Evolutionary conservation across 2,888 invertebrate species (phyloP).

Genomic region (Venustoraphidia nigricollis): DNA sequence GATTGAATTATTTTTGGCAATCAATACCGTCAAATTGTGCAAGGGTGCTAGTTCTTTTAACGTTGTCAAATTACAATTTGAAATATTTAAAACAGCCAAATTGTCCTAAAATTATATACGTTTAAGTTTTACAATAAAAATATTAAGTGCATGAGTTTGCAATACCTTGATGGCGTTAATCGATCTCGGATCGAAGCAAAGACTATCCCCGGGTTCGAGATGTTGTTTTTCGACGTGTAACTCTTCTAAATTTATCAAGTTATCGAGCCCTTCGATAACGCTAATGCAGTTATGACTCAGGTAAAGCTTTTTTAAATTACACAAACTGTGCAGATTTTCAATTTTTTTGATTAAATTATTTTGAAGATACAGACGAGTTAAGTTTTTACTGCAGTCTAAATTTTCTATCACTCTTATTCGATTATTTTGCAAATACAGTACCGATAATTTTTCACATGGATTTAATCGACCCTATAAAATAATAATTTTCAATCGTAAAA

Average conservation of each 20-base stretch:
- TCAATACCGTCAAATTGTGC: conserved; percentile 33
- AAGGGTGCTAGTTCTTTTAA: conserved; percentile 36
- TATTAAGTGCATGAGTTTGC: conserved; percentile 9
- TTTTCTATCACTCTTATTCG: conserved; percentile 40
- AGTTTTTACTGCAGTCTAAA: conserved; percentile 31
- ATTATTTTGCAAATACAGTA: conserved; percentile 47
- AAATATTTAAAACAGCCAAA: conserved; percentile 42
- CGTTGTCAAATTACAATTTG: conserved; percentile 42
- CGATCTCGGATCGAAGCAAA: conserved; percentile 53
- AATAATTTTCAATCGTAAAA: neutral
- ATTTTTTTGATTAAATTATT: conserved; percentile 65
- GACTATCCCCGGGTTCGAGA: conserved; percentile 33
- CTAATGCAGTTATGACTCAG: conserved; percentile 50
- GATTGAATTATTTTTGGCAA: conserved; percentile 41
- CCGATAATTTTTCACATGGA: conserved; percentile 33
- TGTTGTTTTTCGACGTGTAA: conserved; percentile 53
- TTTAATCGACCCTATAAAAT: neutral
- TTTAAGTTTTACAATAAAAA: neutral
- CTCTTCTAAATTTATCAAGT: conserved; percentile 41
- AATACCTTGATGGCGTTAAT: conserved; percentile 39
- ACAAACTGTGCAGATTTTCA: conserved; percentile 48
- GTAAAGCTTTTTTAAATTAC: conserved; percentile 62
- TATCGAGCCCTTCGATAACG: conserved; percentile 52
- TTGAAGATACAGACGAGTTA: conserved; percentile 58
- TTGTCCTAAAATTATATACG: conserved; percentile 30